Conservation (phyloP, 2,113 vertebrate genomes). For the Cephalopholis sonnerati region DNA sequence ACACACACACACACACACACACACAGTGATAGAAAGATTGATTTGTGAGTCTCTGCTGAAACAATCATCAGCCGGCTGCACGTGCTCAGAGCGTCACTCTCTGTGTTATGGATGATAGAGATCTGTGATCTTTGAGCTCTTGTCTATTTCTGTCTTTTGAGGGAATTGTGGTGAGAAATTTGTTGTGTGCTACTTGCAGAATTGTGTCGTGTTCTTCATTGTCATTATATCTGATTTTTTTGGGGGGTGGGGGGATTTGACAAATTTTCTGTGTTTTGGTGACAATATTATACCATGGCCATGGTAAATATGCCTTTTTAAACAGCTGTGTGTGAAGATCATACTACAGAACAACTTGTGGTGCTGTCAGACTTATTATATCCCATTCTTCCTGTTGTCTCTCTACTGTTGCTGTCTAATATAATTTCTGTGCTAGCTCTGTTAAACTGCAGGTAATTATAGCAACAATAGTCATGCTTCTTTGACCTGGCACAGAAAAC, state of each 20-base stretch:
- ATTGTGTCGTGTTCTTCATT: not conserved
- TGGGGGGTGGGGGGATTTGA: no score
- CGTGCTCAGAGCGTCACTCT: not conserved
- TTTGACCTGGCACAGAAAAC: not conserved
- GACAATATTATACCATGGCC: not conserved
- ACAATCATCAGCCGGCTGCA: slow-evolving; percentile 40
- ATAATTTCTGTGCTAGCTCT: not conserved
- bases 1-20: slow-evolving; percentile 3
- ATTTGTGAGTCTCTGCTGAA: slow-evolving; percentile 46
- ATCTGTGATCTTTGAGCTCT: not conserved
- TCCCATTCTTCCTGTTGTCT: not conserved
- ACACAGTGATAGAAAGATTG: slow-evolving; percentile 43
- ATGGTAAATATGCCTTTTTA: not conserved
- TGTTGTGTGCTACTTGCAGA: not conserved
- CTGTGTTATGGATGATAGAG: not conserved
- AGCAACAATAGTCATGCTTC: not conserved
- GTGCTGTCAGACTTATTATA: not conserved
- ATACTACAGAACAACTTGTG: not conserved
- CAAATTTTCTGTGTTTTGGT: not conserved
- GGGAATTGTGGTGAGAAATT: no score
- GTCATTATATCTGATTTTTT: not conserved
- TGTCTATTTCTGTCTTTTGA: not conserved
- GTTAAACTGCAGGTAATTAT: not conserved
- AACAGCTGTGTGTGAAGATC: not conserved
- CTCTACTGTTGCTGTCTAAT: not conserved